These are phyloP conservation scores for Habropoda laboriosa DNA, from an alignment of 1,140 invertebrate genomes.

Conservation along the genomic window DNA sequence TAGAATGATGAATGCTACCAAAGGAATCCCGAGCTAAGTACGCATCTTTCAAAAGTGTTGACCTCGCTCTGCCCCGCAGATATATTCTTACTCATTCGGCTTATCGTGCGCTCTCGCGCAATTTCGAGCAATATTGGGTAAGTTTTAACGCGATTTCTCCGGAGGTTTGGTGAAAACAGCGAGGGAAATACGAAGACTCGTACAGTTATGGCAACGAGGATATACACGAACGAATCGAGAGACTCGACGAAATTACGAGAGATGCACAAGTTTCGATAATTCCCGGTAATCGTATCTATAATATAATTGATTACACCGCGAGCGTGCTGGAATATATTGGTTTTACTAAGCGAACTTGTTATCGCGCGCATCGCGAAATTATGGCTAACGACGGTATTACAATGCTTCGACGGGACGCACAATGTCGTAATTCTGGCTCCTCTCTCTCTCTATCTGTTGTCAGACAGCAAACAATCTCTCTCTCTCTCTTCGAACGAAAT, in stretches of 20 bases:
- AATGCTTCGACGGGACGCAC: not conserved
- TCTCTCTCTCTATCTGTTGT: not conserved
- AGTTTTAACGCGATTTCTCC: not conserved
- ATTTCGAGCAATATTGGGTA: not conserved
- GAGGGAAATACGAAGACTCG: not conserved
- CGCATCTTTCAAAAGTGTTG: constrained; percentile 44
- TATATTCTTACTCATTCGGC: constrained; percentile 46
- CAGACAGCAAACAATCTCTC: not conserved
- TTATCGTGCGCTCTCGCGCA: not conserved
- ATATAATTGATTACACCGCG: constrained; percentile 22
- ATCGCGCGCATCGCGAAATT: constrained; percentile 22
- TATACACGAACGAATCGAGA: not conserved
- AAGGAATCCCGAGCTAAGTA: constrained; percentile 18
- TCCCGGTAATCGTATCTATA: constrained; percentile 13
- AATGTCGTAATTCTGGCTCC: not conserved
- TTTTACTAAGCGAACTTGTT: constrained; percentile 18
- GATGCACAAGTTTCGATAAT: constrained; percentile 22
- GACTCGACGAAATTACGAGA: not conserved
- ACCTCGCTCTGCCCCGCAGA: not conserved
- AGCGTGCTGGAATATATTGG: constrained; percentile 15
- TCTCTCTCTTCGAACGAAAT: no score
- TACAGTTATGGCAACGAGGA: not conserved
- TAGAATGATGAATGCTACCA: constrained; percentile 37
- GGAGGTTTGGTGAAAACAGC: not conserved
- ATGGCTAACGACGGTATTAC: constrained; percentile 25